Base-by-base conservation (phyloP, 2,888 invertebrate species). In the Euphydryas editha region DNA sequence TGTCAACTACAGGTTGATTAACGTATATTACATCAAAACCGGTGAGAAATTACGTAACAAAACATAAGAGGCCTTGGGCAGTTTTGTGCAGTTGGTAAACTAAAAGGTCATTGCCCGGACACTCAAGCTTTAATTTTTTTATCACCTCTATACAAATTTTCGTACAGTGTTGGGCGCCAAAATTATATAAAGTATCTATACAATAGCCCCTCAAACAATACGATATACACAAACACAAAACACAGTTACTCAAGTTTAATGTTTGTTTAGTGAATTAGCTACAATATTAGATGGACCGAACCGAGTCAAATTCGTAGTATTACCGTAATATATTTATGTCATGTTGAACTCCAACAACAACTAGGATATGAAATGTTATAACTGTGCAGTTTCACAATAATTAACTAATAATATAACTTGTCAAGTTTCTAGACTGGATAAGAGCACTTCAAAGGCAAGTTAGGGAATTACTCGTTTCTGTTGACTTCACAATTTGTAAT, bases 351-450 rank as follows among this genome's bases (percentile, higher is more conserved):
- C 47, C 13, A 20, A 15, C 15, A 51, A 51, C 21, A 11, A 15
- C 7, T 15, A 20, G 15, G 10, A 47, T 21, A 47, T 20, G 21
- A 15, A 21, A 49, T 21, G 15, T 11, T 20, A 21, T 7, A 24
- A 15, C 8, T 24, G 21, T n/a, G 21, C 21, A 49, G 24, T 49
- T 21, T 49, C 24, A 49, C 49, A 21, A 49, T 51, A 20, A 51
- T 21, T 15, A 51, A 51, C 24, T 51, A 51, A 51, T 49, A 49
- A 49, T 51, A 51, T 24, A 51, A 51, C 49, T 51, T 51, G 49
- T 51, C 24, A 51, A 51, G 49, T 21, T 21, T 49, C 21, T 49
- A 49, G n/a, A 24, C 24, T 24, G 13, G 21, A 11, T 8, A 4
- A 24, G 7, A 51, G 24, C 49, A 24, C 21, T 24, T 15, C 2